phyloP scores from a whole-genome alignment of 2,888 invertebrate species.

The Philonicus albiceps region DNA sequence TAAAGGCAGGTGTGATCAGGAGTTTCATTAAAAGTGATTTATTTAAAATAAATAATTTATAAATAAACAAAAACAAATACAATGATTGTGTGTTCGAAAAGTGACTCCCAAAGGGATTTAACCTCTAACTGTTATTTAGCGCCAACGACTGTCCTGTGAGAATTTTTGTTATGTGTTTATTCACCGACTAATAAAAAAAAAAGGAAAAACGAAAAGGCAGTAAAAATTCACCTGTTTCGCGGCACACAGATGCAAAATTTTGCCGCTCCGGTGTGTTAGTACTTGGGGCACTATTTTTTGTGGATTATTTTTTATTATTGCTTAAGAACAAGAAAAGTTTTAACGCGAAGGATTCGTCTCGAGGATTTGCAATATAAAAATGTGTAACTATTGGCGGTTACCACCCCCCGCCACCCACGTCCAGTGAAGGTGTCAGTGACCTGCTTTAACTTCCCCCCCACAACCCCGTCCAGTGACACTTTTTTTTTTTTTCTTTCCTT shows the following conservation, averaged over 20 bases:
- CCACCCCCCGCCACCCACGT: neutral
- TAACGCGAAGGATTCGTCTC: neutral
- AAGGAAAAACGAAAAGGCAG: neutral
- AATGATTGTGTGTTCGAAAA: neutral
- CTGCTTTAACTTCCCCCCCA: neutral
- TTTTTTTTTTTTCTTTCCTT: neutral
- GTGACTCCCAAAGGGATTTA: neutral
- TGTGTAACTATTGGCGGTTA: neutral
- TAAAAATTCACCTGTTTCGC: neutral
- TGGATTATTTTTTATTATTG: neutral
- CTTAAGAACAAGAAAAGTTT: neutral
- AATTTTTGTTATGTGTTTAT: neutral
- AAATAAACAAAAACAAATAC: neutral
- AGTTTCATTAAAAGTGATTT: neutral
- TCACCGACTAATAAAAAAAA: neutral
- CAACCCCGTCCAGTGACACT: constrained; percentile 11
- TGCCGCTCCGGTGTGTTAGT: constrained; percentile 4
- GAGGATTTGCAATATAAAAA: constrained; percentile 1
- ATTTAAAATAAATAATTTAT: neutral
- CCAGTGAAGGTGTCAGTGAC: constrained; percentile 23
- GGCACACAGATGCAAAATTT: neutral
- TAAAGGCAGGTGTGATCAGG: neutral
- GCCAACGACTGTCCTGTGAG: neutral
- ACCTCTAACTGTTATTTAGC: neutral
- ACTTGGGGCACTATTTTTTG: constrained; percentile 5